These are phyloP conservation scores for Halictus ligatus DNA, from an alignment of 2,888 invertebrate genomes.

Conservation along the genomic window DNA sequence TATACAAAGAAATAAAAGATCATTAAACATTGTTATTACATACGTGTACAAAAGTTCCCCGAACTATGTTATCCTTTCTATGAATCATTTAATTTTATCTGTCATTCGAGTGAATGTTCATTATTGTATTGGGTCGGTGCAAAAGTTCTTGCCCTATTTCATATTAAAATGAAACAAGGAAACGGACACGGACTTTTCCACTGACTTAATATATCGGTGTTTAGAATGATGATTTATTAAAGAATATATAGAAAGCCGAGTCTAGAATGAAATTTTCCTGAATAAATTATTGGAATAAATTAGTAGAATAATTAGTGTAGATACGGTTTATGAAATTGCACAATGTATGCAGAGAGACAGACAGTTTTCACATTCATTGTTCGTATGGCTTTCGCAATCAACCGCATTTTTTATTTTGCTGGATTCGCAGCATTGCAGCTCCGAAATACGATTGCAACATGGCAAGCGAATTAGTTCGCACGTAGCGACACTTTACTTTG, in stretches of 20 bases:
- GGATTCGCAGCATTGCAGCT: conserved; percentile 26
- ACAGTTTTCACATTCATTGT: not conserved
- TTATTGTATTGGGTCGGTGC: not conserved
- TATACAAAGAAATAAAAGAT: not conserved
- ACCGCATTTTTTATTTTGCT: conserved; percentile 12
- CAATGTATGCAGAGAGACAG: not conserved
- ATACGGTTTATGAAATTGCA: not conserved
- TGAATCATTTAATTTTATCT: not conserved
- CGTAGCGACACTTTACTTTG: not conserved
- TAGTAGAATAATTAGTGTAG: not conserved
- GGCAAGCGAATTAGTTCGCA: not conserved
- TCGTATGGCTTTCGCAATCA: not conserved
- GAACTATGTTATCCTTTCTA: not conserved
- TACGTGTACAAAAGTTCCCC: not conserved
- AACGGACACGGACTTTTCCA: not conserved
- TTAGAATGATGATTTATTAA: not conserved
- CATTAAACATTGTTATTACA: not conserved
- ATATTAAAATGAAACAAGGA: not conserved
- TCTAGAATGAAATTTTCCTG: not conserved
- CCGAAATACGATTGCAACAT: not conserved
- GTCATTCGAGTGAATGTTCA: not conserved
- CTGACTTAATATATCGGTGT: not conserved
- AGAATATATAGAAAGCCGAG: not conserved
- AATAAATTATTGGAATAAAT: not conserved
- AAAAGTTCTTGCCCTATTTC: not conserved